Conservation (phyloP, 2,888 invertebrate genomes). For the Drosophila tanythrix region DNA sequence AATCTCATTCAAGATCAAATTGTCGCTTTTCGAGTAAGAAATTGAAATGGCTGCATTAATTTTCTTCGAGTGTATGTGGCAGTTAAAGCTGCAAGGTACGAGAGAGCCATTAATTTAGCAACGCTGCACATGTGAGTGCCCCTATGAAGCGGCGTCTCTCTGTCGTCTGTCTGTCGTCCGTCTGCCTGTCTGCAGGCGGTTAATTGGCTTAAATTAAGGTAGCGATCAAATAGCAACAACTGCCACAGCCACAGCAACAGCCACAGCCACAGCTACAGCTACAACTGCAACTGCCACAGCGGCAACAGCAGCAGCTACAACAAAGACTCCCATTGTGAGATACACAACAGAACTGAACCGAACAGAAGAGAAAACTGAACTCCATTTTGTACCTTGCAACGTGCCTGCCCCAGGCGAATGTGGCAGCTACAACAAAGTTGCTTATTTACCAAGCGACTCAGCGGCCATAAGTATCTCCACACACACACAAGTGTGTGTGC, state of each 20-base stretch:
- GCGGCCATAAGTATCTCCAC: slow-evolving; percentile 63
- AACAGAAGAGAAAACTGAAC: slow-evolving; percentile 44
- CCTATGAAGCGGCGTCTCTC: slow-evolving; percentile 27
- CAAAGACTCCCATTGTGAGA: slow-evolving; percentile 65
- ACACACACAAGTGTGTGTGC: slow-evolving; percentile 15
- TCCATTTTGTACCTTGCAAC: slow-evolving; percentile 79
- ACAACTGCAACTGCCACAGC: slow-evolving; percentile 39
- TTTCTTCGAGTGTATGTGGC: slow-evolving; percentile 1
- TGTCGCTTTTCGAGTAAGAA: background rate
- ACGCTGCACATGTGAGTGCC: slow-evolving; percentile 43
- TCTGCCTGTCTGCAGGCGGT: slow-evolving; percentile 74
- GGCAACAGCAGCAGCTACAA: slow-evolving; percentile 32
- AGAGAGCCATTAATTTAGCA: slow-evolving; percentile 43
- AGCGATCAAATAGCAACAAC: slow-evolving; percentile 77
- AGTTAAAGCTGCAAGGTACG: slow-evolving; percentile 27
- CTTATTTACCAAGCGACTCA: slow-evolving; percentile 65
- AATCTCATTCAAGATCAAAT: background rate
- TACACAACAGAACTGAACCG: slow-evolving; percentile 11
- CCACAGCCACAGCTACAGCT: slow-evolving; percentile 2
- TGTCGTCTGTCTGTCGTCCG: background rate
- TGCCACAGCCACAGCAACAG: slow-evolving; percentile 15
- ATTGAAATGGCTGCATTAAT: background rate
- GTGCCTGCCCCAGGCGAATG: slow-evolving; percentile 37
- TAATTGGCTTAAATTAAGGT: slow-evolving; percentile 85
- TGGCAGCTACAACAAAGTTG: slow-evolving; percentile 68